These are phyloP conservation scores for Equus przewalskii DNA, from an alignment of 2,113 vertebrate species.

Conservation along the genomic window DNA sequence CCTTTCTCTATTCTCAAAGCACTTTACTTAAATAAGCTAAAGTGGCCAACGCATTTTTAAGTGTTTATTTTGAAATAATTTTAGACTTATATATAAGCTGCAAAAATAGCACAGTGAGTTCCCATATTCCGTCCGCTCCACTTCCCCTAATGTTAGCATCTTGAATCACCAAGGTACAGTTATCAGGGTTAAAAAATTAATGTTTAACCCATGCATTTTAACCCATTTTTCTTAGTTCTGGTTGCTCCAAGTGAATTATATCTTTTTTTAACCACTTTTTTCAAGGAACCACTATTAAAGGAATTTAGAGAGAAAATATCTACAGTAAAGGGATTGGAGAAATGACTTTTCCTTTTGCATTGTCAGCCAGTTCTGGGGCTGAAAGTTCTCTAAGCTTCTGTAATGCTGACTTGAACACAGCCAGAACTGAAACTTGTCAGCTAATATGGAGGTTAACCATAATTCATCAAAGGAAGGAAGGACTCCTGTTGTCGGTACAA, in stretches of 20 bases:
- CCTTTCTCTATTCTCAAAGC: not conserved
- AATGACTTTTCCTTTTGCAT: not conserved
- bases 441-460: not conserved
- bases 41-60: not conserved
- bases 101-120: not conserved
- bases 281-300: not conserved
- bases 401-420: not conserved
- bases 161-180: not conserved
- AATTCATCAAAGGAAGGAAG: not conserved
- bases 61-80: slow-evolving; percentile 41
- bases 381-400: not conserved
- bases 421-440: not conserved
- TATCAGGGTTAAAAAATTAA: not conserved
- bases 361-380: not conserved
- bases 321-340: not conserved
- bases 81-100: not conserved
- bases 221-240: not conserved
- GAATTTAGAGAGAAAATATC: not conserved
- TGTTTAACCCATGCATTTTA: not conserved
- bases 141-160: not conserved
- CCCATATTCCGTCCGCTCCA: not conserved
- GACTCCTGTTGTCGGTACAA: not conserved
- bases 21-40: not conserved
- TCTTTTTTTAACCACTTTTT: not conserved
- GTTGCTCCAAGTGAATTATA: not conserved